These are phyloP conservation scores for Leucophenga varia DNA, from an alignment of 1,140 invertebrate species.

Conservation along the genomic window DNA sequence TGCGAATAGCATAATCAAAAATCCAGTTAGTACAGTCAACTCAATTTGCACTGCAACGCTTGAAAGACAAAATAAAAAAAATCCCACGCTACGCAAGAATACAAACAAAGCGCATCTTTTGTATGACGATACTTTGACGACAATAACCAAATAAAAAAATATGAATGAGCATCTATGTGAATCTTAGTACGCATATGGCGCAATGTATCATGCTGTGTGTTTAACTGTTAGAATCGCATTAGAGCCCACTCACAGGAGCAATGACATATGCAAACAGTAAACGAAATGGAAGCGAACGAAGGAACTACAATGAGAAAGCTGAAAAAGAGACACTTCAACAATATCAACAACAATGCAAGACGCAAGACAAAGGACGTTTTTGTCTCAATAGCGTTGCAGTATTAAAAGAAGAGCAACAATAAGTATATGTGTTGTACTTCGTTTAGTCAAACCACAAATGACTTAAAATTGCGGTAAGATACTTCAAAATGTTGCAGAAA, in stretches of 20 bases:
- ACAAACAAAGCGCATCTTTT: no score
- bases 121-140: no score
- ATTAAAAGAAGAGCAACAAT: not conserved
- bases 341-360: conserved; percentile 12
- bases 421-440: conserved; percentile 1
- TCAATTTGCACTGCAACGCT: no score
- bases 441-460: conserved; percentile 26
- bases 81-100: no score
- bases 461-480: conserved; percentile 32
- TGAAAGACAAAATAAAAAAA: no score
- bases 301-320: not conserved
- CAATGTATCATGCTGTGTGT: conserved; percentile 18
- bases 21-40: no score
- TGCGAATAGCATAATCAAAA: no score
- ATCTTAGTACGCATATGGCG: no score
- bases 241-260: conserved; percentile 28
- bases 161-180: no score
- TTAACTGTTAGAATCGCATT: conserved; percentile 37
- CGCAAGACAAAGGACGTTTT: conserved; percentile 1
- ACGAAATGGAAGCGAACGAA: conserved; percentile 4
- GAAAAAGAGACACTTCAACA: conserved; percentile 3
- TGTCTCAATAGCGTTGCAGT: conserved; percentile 2
- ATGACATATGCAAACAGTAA: conserved; percentile 17
- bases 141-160: no score
- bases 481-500: conserved; percentile 20